Conservation (phyloP, 2,888 invertebrate genomes). For the Abrostola triplasia region DNA sequence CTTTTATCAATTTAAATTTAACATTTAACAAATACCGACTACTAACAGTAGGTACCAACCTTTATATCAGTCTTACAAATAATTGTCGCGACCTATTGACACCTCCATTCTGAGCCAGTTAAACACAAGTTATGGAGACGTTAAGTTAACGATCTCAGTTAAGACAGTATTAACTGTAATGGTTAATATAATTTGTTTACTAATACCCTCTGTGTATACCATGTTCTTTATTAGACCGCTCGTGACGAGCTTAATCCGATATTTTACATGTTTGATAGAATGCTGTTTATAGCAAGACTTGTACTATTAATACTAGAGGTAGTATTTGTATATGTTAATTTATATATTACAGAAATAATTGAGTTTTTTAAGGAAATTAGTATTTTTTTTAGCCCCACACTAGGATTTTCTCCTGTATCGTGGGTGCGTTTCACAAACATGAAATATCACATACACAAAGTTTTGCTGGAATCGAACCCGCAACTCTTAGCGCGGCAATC, state of each 20-base stretch:
- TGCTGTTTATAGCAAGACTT: background rate
- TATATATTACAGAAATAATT: too few species aligned
- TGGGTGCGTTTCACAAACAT: too few species aligned
- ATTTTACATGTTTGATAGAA: conserved; percentile 20
- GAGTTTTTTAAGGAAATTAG: too few species aligned
- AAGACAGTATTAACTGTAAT: conserved; percentile 10
- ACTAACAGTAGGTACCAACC: too few species aligned
- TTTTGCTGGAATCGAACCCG: too few species aligned
- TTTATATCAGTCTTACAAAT: background rate
- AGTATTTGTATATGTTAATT: too few species aligned
- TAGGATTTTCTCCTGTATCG: too few species aligned
- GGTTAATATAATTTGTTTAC: conserved; percentile 28
- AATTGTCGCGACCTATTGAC: background rate
- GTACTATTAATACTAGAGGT: background rate
- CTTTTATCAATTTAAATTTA: too few species aligned
- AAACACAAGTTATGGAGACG: conserved; percentile 1
- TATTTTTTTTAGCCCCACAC: too few species aligned
- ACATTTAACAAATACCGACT: too few species aligned
- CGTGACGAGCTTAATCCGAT: conserved; percentile 23
- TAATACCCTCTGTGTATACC: conserved; percentile 5
- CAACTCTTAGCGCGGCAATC: too few species aligned
- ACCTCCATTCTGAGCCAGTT: background rate
- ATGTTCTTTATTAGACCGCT: conserved; percentile 24
- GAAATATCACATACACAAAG: too few species aligned
- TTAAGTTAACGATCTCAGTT: conserved; percentile 34